These are phyloP conservation scores for Neogobius melanostomus DNA, from an alignment of 2,113 vertebrate genomes.

Conservation along the genomic window DNA sequence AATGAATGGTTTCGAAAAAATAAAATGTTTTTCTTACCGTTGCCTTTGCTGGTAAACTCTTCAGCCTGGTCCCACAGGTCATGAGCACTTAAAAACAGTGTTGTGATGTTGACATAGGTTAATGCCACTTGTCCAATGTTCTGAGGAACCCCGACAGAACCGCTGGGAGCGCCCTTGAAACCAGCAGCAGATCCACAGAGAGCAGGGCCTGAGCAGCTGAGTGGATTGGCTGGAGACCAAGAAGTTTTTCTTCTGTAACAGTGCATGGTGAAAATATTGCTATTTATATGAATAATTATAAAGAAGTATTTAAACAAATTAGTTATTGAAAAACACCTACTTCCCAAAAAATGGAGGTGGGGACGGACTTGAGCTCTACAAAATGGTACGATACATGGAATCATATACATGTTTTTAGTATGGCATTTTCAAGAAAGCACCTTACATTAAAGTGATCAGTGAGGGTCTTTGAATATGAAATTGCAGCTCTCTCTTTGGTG, in stretches of 20 bases:
- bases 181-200: conserved; percentile 31
- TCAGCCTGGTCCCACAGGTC: conserved; percentile 92
- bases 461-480: conserved; percentile 90
- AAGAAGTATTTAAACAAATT: background rate
- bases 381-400: background rate
- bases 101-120: conserved; percentile 89
- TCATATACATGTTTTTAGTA: background rate
- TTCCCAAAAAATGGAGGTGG: background rate
- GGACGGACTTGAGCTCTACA: background rate
- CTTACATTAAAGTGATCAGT: conserved; percentile 88
- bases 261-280: background rate
- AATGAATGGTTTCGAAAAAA: background rate
- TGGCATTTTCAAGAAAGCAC: background rate
- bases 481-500: conserved; percentile 86
- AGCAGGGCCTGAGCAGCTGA: conserved; percentile 62
- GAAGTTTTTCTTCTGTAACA: conserved; percentile 77
- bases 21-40: conserved; percentile 73
- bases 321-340: conserved; percentile 2
- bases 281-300: background rate
- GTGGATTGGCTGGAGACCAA: conserved; percentile 79
- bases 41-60: conserved; percentile 78
- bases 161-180: conserved; percentile 28
- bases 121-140: conserved; percentile 83
- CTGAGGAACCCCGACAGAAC: conserved; percentile 76
- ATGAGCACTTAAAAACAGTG: conserved; percentile 84